A percentile compares a stretch with the other conserved stretches of the same genome.
These are phyloP conservation scores for Hydrolagus colliei DNA, from an alignment of 2,797 vertebrate genomes.

Conservation along the genomic window DNA sequence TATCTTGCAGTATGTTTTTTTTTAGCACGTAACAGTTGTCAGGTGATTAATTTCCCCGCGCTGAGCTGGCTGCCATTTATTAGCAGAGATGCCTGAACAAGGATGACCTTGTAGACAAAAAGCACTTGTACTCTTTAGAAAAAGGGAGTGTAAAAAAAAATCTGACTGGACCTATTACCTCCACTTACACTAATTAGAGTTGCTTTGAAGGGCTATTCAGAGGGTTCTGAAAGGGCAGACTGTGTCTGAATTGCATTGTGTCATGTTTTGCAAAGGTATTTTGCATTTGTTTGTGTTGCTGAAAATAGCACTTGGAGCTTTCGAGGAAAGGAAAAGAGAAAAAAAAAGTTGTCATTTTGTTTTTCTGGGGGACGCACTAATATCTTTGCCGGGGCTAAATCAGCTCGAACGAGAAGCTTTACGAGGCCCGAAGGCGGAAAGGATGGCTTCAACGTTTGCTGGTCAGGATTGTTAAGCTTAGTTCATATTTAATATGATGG, in stretches of 20 bases:
- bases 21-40: slow-evolving; percentile 37
- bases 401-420: not conserved
- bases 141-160: slow-evolving; percentile 67
- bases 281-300: slow-evolving; percentile 89
- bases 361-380: not conserved
- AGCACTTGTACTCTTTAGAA: slow-evolving; percentile 51
- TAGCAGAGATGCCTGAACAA: slow-evolving; percentile 52
- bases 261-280: slow-evolving; percentile 71
- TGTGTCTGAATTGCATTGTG: slow-evolving; percentile 65
- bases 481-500: not conserved
- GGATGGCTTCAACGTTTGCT: not conserved
- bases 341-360: too few species aligned
- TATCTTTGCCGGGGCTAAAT: not conserved
- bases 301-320: slow-evolving; percentile 53
- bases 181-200: slow-evolving; percentile 88
- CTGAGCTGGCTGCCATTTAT: slow-evolving; percentile 45
- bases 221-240: slow-evolving; percentile 60
- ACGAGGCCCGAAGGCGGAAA: too few species aligned
- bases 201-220: slow-evolving; percentile 82
- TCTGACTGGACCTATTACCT: slow-evolving; percentile 77
- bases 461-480: not conserved
- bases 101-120: slow-evolving; percentile 45
- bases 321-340: slow-evolving; percentile 38
- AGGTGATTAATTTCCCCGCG: slow-evolving; percentile 53
- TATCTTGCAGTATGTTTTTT: slow-evolving; percentile 43